A percentile compares a stretch with the other conserved stretches of the same genome.
Conservation (phyloP, 2,888 invertebrate species). For the Dysmachus trigonus region DNA sequence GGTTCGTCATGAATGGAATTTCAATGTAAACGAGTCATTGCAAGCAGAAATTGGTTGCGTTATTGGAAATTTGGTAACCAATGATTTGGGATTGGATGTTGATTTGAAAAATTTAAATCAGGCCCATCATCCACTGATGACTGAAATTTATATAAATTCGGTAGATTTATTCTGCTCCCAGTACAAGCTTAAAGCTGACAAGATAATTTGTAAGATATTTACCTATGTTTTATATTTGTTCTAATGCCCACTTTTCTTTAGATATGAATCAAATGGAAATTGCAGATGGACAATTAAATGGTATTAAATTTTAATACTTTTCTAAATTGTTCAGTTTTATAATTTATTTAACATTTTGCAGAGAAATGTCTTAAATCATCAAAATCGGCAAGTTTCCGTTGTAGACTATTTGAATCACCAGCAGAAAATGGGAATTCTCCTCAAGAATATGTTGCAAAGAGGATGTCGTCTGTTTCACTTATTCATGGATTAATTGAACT, state of each 20-base stretch:
- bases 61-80: conserved; percentile 67
- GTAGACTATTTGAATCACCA: conserved; percentile 54
- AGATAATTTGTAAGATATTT: conserved; percentile 58
- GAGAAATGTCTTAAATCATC: conserved; percentile 59
- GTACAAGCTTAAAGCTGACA: conserved; percentile 56
- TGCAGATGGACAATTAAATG: conserved; percentile 56
- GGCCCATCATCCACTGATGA: conserved; percentile 66
- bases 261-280: conserved; percentile 62
- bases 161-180: conserved; percentile 59
- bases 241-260: conserved; percentile 48
- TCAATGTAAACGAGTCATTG: conserved; percentile 71
- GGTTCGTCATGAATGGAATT: conserved; percentile 72
- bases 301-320: conserved; percentile 47
- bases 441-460: conserved; percentile 50
- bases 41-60: conserved; percentile 66
- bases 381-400: conserved; percentile 61
- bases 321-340: neutral
- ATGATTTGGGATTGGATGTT: conserved; percentile 71
- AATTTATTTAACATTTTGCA: conserved; percentile 36
- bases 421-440: conserved; percentile 20
- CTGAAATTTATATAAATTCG: conserved; percentile 60
- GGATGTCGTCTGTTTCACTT: conserved; percentile 56
- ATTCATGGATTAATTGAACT: conserved; percentile 49
- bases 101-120: conserved; percentile 76
- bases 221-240: neutral